Conservation (phyloP, 2,888 invertebrate species). For the Synergus laeviventris region DNA sequence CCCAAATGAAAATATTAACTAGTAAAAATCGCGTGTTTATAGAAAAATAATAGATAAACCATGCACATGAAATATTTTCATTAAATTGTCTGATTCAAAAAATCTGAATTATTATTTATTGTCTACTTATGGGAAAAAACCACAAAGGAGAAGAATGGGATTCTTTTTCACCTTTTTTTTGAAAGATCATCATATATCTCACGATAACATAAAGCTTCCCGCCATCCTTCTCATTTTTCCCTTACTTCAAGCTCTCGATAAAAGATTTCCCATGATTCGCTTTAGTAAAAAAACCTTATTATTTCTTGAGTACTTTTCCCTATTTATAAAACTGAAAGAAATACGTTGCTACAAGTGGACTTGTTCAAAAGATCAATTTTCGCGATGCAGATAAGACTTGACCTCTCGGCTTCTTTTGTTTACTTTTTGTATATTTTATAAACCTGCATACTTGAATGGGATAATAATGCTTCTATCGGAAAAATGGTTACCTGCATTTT, state of each 20-base stretch:
- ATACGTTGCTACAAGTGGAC: neutral
- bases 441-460: no score
- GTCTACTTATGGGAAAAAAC: neutral
- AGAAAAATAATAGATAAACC: neutral
- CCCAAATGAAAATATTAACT: slow-evolving; percentile 17
- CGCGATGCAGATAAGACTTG: no score
- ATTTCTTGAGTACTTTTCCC: neutral
- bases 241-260: neutral
- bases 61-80: neutral
- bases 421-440: neutral
- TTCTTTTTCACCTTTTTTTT: neutral
- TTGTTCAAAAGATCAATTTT: slow-evolving; percentile 17
- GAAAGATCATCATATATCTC: neutral
- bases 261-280: slow-evolving; percentile 2
- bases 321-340: neutral
- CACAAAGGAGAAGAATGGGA: neutral
- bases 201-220: neutral
- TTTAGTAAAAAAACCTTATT: neutral
- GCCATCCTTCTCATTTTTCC: neutral
- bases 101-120: neutral
- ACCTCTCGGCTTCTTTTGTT: neutral
- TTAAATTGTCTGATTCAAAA: no score
- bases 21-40: neutral
- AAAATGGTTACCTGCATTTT: no score
- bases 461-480: no score